Evolutionary conservation across 2,113 vertebrate species (phyloP).

Genomic region (Dascyllus trimaculatus): DNA sequence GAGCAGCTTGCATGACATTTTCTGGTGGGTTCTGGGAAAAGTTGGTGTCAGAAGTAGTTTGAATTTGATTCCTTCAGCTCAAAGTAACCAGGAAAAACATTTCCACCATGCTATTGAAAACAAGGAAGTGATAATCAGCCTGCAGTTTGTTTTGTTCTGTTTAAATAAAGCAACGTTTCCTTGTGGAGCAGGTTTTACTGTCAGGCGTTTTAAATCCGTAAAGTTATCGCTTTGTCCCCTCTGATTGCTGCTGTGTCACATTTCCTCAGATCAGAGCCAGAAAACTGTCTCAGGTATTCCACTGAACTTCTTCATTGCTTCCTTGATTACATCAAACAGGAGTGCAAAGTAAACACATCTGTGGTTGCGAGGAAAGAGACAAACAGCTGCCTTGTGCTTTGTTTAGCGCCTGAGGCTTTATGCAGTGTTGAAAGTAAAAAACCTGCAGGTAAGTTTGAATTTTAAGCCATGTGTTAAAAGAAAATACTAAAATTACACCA

Average conservation of each 20-base stretch:
- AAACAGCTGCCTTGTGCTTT: neutral
- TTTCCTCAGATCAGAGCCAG: conserved; percentile 43
- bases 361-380: neutral
- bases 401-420: too few relatives aligned
- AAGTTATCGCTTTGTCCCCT: neutral
- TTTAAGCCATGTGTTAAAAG: too few relatives aligned
- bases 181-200: conserved; percentile 80
- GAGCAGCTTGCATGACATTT: neutral
- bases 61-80: neutral
- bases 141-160: neutral
- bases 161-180: conserved; percentile 72
- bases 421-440: too few relatives aligned
- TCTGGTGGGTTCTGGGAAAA: neutral
- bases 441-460: too few relatives aligned
- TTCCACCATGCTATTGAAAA: neutral
- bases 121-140: conserved; percentile 12
- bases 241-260: conserved; percentile 14
- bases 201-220: conserved; percentile 39
- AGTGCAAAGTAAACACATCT: accelerated
- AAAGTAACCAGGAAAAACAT: neutral
- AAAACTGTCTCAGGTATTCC: conserved; percentile 27
- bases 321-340: conserved; percentile 11
- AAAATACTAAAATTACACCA: too few relatives aligned
- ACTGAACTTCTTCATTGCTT: conserved; percentile 3
- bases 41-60: too few relatives aligned